Conservation (phyloP, 2,113 vertebrate species). For the Zonotrichia leucophrys region DNA sequence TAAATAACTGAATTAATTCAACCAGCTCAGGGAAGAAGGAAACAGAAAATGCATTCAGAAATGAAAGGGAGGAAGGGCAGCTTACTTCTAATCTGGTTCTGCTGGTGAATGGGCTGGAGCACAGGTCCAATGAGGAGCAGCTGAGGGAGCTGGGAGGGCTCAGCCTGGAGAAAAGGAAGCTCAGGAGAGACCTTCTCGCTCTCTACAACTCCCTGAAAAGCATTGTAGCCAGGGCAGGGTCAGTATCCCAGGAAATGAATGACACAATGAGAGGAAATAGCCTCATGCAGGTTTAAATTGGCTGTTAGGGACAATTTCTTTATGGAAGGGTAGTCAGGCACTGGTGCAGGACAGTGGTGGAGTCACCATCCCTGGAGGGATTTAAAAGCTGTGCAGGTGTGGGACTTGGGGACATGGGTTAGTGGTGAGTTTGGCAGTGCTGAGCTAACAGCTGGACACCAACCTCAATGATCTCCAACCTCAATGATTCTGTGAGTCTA, state of each 20-base stretch:
- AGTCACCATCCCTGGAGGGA: neutral
- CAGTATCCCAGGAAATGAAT: neutral
- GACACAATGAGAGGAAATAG: neutral
- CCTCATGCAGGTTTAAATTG: neutral
- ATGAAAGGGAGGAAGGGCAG: neutral
- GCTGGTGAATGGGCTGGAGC: neutral
- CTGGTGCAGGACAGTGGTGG: neutral
- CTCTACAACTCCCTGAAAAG: neutral
- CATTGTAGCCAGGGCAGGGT: neutral
- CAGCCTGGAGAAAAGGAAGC: neutral
- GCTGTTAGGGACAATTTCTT: neutral
- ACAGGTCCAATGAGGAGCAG: fast-evolving
- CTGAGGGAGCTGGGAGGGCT: neutral
- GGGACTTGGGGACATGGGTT: neutral
- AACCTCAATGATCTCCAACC: neutral
- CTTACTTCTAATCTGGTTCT: neutral
- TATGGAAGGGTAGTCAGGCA: neutral
- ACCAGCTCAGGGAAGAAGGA: neutral
- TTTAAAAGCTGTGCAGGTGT: neutral
- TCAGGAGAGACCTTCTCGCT: fast-evolving
- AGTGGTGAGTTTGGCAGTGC: neutral
- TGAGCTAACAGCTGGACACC: neutral
- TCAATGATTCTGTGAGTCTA: neutral
- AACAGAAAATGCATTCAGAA: neutral
- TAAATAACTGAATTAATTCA: neutral